A percentile compares a stretch with the other conserved stretches of the same genome.
phyloP scores from a whole-genome alignment of 2,888 invertebrate genomes.

The Caradrina kadenii region DNA sequence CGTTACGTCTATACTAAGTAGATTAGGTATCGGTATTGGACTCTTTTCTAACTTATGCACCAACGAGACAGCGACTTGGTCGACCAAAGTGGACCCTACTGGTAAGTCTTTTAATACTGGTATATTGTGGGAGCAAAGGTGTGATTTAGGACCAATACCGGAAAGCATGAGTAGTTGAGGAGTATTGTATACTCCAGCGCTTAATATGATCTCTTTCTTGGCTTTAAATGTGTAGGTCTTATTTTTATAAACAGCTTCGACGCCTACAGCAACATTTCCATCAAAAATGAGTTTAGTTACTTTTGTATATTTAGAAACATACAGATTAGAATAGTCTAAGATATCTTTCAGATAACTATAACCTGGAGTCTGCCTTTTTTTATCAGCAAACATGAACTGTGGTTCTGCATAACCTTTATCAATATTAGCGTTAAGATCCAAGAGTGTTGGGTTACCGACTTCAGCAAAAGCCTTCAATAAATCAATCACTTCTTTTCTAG shows the following conservation, averaged over 20 bases:
- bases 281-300: conserved; percentile 54
- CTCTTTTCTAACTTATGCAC: conserved; percentile 33
- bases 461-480: conserved; percentile 52
- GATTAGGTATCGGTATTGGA: conserved; percentile 14
- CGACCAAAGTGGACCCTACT: conserved; percentile 48
- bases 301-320: conserved; percentile 46
- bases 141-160: conserved; percentile 51
- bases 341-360: conserved; percentile 38
- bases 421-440: conserved; percentile 46
- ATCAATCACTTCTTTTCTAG: conserved; percentile 10
- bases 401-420: conserved; percentile 44
- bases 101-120: conserved; percentile 34
- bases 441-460: conserved; percentile 40
- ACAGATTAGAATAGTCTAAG: conserved; percentile 39
- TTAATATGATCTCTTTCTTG: conserved; percentile 51
- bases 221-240: conserved; percentile 42
- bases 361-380: conserved; percentile 49
- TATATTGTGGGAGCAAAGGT: conserved; percentile 38
- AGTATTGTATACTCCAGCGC: conserved; percentile 51
- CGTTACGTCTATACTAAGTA: background rate
- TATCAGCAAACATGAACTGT: conserved; percentile 25
- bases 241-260: conserved; percentile 32
- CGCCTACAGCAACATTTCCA: conserved; percentile 40
- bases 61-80: conserved; percentile 25
- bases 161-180: conserved; percentile 56